These are phyloP conservation scores for Chlorops oryzae DNA, from an alignment of 1,140 invertebrate species.

Conservation along the genomic window DNA sequence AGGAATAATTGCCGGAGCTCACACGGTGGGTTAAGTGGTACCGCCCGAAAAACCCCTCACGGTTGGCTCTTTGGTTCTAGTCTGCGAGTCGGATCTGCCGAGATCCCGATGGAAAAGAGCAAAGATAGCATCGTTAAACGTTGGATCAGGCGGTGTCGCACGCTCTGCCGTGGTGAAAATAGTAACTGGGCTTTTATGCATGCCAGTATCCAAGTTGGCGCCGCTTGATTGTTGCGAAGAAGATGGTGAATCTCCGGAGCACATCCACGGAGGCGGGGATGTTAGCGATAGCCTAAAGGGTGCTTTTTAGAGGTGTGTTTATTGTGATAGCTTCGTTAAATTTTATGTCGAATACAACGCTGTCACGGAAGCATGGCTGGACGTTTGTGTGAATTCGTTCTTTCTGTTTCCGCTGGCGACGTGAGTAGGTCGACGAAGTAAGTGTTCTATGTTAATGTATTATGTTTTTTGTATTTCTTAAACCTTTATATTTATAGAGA, in stretches of 20 bases:
- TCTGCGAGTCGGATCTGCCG: neutral
- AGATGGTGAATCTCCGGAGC: neutral
- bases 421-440: no score
- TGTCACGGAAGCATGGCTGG: no score
- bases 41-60: neutral
- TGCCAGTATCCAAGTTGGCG: neutral
- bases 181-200: neutral
- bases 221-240: neutral
- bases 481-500: no score
- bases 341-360: no score
- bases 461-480: no score
- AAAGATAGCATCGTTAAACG: neutral
- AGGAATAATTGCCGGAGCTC: constrained; percentile 10
- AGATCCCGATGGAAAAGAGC: neutral
- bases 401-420: no score
- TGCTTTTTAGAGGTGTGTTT: no score
- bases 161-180: neutral
- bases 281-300: no score
- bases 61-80: neutral
- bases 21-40: constrained; percentile 6
- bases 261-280: neutral
- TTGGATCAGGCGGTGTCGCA: neutral
- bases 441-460: no score
- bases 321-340: no score
- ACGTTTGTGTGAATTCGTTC: no score